Base-by-base conservation (phyloP, 2,888 invertebrate species). In the Andrena camellia region DNA sequence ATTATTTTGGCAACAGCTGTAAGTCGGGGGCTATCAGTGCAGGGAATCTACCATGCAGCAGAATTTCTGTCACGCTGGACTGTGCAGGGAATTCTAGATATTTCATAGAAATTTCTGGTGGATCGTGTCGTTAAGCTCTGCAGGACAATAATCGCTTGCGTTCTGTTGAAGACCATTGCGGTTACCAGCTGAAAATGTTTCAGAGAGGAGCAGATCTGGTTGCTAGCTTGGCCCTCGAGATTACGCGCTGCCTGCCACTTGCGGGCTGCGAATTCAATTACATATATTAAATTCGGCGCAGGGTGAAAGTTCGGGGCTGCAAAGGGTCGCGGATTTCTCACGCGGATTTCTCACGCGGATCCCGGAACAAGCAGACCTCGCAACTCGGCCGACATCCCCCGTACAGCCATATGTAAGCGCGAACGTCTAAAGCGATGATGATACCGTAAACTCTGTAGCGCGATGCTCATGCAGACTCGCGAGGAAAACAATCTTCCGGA, bases 181-280 rank as follows among this genome's bases (percentile, higher is more conserved):
- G 66, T 63, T 48, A n/a, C 23, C 64, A 5, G 20, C 20, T 42
- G 42, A 59, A n/a, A 62, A 64, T 59, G 73, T 29, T 71, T 63
- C n/a, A 50, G 60, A 70, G 77, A 69, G 54, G 8, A 26, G 10
- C 57, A 57, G 57, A 10, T 57, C 10, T 26, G 35, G 23, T 31
- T 59, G 52, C 59, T 50, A 74, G 72, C 75, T 74, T 74, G 76
- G 72, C 75, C 54, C 75, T 77, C 63, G 70, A 72, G 77, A 86
- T 86, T 86, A 77, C 81, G 76, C 81, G 74, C 66, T 79, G 77
- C 76, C 71, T 60, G 78, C 79, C 82, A 78, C 73, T 81, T 71
- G 82, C 67, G 83, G 74, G 66, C 74, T 54, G 69, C 60, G 74
- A 81, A 87, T 87, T 87, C 87, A 85, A 87, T 87, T 87, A 83